These are phyloP conservation scores for Lepus timidus DNA, from an alignment of 2,113 vertebrate genomes.

Conservation along the genomic window DNA sequence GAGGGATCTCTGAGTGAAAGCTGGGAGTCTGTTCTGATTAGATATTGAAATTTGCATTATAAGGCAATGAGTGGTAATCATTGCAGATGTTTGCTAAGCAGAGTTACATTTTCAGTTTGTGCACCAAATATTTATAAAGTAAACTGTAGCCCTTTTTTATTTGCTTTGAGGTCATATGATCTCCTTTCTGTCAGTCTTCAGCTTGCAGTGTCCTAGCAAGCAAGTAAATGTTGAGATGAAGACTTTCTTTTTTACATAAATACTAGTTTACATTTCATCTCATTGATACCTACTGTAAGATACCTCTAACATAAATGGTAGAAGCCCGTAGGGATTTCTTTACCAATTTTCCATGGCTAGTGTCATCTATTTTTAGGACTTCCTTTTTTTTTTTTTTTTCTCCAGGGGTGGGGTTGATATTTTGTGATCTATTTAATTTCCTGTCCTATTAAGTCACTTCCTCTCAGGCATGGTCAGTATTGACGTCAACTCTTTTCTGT, in stretches of 20 bases:
- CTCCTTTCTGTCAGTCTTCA: conserved; percentile 38
- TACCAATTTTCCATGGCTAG: background rate
- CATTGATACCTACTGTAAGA: background rate
- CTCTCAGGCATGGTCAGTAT: conserved; percentile 47
- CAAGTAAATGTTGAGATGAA: conserved; percentile 48
- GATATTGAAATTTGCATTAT: conserved; percentile 24
- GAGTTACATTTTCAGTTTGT: conserved; percentile 69
- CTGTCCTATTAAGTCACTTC: conserved; percentile 65
- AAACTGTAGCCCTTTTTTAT: conserved; percentile 44
- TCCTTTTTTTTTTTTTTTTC: background rate
- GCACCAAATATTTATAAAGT: conserved; percentile 68
- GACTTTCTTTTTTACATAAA: background rate
- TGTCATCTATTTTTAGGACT: conserved; percentile 58
- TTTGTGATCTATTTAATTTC: conserved; percentile 52
- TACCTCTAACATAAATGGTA: background rate
- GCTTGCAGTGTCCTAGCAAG: background rate
- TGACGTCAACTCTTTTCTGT: conserved; percentile 41
- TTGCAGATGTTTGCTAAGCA: conserved; percentile 59
- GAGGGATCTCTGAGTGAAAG: background rate
- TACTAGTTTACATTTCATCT: background rate
- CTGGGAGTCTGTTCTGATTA: background rate
- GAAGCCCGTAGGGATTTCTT: conserved; percentile 41
- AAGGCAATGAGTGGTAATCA: background rate
- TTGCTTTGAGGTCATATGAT: background rate
- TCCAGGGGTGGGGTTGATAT: background rate